Conservation (phyloP, 2,888 invertebrate species). For the Amphipyra tragopoginis region DNA sequence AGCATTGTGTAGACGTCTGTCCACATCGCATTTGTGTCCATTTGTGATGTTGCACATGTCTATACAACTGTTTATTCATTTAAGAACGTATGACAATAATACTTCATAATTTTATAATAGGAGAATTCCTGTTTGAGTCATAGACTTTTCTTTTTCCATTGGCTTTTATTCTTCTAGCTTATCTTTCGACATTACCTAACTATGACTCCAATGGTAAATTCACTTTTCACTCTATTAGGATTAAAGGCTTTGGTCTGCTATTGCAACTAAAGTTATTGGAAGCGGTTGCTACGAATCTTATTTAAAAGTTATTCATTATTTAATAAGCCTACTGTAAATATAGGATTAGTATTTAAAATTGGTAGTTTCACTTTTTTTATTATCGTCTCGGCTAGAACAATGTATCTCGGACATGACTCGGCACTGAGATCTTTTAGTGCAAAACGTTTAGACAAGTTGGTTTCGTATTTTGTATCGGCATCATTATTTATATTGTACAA, state of each 20-base stretch:
- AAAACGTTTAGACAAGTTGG: slow-evolving; percentile 50
- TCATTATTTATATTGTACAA: slow-evolving; percentile 71
- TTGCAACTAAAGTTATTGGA: slow-evolving; percentile 70
- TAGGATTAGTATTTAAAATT: slow-evolving; percentile 87
- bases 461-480: slow-evolving; percentile 62
- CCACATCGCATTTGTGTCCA: slow-evolving; percentile 75
- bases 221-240: slow-evolving; percentile 58
- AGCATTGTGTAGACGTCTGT: slow-evolving; percentile 87
- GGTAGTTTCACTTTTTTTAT: slow-evolving; percentile 81
- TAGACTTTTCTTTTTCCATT: slow-evolving; percentile 34
- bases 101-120: slow-evolving; percentile 34
- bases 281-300: slow-evolving; percentile 80
- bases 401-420: slow-evolving; percentile 67
- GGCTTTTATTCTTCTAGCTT: slow-evolving; percentile 30
- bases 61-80: slow-evolving; percentile 76
- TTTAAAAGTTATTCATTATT: slow-evolving; percentile 76
- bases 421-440: slow-evolving; percentile 61
- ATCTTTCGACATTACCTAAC: slow-evolving; percentile 19
- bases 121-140: slow-evolving; percentile 51
- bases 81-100: slow-evolving; percentile 48
- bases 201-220: slow-evolving; percentile 47
- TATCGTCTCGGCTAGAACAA: slow-evolving; percentile 64
- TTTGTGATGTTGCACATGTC: slow-evolving; percentile 88
- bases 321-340: slow-evolving; percentile 86
- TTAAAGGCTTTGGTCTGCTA: slow-evolving; percentile 69